Conservation (phyloP, 2,797 vertebrate genomes). For the Parambassis ranga region DNA sequence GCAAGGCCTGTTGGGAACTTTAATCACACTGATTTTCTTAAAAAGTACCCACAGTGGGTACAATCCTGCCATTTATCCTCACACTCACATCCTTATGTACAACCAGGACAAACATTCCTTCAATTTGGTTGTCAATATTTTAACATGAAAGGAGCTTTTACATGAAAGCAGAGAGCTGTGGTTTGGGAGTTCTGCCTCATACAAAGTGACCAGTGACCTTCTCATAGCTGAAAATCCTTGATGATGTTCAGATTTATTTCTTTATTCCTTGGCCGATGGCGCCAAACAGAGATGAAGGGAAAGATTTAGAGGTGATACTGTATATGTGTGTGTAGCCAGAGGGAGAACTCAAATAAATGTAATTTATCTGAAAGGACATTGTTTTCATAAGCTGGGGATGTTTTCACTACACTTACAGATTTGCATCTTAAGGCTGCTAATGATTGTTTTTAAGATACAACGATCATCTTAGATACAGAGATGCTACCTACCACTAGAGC, state of each 20-base stretch:
- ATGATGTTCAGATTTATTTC: constrained; percentile 60
- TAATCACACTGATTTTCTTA: constrained; percentile 48
- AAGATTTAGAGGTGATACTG: constrained; percentile 17
- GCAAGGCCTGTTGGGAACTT: constrained; percentile 28
- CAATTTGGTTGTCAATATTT: constrained; percentile 13
- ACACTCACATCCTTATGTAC: neutral
- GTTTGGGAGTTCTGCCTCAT: no score
- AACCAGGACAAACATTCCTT: no score
- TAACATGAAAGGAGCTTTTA: constrained; percentile 2
- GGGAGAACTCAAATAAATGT: constrained; percentile 25
- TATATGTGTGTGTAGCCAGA: neutral
- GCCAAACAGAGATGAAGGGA: constrained; percentile 9
- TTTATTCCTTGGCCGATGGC: constrained; percentile 51
- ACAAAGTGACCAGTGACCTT: constrained; percentile 65
- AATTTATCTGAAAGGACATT: constrained; percentile 20
- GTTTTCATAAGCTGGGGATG: constrained; percentile 9
- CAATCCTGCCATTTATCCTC: neutral
- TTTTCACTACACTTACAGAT: neutral
- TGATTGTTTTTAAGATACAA: constrained; percentile 7
- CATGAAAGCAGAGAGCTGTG: constrained; percentile 18
- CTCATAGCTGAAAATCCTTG: constrained; percentile 58
- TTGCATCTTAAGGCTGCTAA: neutral
- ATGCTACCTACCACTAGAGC: constrained; percentile 17
- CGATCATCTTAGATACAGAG: constrained; percentile 6
- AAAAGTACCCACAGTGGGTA: constrained; percentile 34